phyloP scores from a whole-genome alignment of 2,797 vertebrate species.

The Spea hammondii region DNA sequence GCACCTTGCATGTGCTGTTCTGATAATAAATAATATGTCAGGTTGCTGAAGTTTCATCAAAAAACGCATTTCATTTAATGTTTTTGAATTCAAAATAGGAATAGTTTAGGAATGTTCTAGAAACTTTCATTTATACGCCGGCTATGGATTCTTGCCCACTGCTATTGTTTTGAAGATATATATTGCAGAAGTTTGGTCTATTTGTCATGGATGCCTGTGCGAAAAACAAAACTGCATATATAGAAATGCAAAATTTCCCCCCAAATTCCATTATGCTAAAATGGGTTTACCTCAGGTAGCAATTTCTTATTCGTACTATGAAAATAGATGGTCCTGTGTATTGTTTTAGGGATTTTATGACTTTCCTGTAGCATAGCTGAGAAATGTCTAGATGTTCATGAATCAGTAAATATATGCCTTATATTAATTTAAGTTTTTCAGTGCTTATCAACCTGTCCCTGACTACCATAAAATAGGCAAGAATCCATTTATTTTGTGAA shows the following conservation, averaged over 20 bases:
- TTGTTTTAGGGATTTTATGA: slow-evolving; percentile 28
- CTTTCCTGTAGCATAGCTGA: slow-evolving; percentile 17
- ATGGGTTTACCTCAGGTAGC: slow-evolving; percentile 23
- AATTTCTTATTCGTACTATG: slow-evolving; percentile 31
- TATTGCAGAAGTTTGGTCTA: slow-evolving; percentile 8
- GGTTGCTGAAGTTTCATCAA: not conserved
- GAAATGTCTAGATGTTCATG: slow-evolving; percentile 22
- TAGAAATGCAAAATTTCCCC: slow-evolving; percentile 24
- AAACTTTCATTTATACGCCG: slow-evolving; percentile 26
- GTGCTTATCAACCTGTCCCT: slow-evolving; percentile 26
- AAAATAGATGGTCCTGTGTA: slow-evolving; percentile 34
- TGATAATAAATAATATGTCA: slow-evolving; percentile 1
- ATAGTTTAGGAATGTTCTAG: not conserved
- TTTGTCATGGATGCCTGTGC: slow-evolving; percentile 16
- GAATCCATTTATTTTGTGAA: slow-evolving; percentile 22
- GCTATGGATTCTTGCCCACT: slow-evolving; percentile 14
- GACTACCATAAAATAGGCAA: slow-evolving; percentile 26
- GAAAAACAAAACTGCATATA: slow-evolving; percentile 23
- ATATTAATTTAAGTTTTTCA: slow-evolving; percentile 27
- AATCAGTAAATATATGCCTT: slow-evolving; percentile 31
- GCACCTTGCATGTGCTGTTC: not conserved
- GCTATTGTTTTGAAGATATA: slow-evolving; percentile 21
- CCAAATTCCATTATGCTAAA: slow-evolving; percentile 28
- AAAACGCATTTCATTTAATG: slow-evolving; percentile 12
- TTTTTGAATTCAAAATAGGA: slow-evolving; percentile 16